Evolutionary conservation across 2,113 vertebrate species (phyloP), one percentile per base, ranked within the genome.

Genomic region (Syrrhaptes paradoxus): DNA sequence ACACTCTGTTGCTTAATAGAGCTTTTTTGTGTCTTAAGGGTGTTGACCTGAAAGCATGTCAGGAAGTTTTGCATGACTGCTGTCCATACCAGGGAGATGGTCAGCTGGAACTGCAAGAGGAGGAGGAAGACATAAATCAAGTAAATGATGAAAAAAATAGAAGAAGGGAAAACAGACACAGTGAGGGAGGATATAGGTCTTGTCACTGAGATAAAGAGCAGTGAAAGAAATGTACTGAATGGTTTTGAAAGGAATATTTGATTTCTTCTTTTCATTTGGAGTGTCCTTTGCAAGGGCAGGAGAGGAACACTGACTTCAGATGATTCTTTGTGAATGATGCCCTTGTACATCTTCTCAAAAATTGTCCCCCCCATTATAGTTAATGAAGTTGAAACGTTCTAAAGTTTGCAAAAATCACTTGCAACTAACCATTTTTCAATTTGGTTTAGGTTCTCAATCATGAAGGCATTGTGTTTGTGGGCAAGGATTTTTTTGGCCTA

Each of bases 31-130:
- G 41, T 93, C 66, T 82, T 88, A 76, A 97, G 96, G 92, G 90
- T 74, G 70, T 66, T 89, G 94, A 95, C 71, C 75, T 94, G 90
- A 92, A 95, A 90, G 45, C 19, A 9, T 51, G 41, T 90, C 87
- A 7, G 24, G 83, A 66, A 74, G 57, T 52, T 93, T 87, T 82
- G 80, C 59, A 65, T 84, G 70, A 59, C 70, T 91, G 51, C 81
- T 93, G 46, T 81, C 87, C 58, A 24, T 48, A 58, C 41, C 87
- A 8, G 55, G 89, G 85, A 89, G 49, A 86, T 58, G 54, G 61
- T 72, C 93, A 81, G 38, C 32, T 76, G 29, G 34, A 67, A 74
- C 63, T 93, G 49, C 82, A 85, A 46, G 74, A 90, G 36, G 45
- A 94, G 20, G 34, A 96, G 38, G 54, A 94, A 87, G 21, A 49